Evolutionary conservation across 1,140 invertebrate genomes (phyloP).

Genomic region (Limonius californicus): DNA sequence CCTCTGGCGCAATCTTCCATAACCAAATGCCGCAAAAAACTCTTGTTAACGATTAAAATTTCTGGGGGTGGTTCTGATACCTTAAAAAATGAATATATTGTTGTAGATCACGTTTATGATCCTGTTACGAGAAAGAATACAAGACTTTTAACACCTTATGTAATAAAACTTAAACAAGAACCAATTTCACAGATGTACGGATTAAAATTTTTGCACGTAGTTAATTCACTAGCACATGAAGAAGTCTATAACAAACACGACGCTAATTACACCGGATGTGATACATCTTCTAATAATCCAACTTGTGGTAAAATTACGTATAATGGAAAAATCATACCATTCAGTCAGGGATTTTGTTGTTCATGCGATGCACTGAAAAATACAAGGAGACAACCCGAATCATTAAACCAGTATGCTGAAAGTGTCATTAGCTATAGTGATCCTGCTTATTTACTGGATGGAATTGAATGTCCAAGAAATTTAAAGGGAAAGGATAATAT

Average conservation of each 20-base stretch:
- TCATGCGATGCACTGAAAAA: constrained; percentile 46
- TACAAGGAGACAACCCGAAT: constrained; percentile 31
- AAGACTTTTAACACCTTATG: constrained; percentile 48
- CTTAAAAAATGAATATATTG: constrained; percentile 47
- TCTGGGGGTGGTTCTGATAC: constrained; percentile 37
- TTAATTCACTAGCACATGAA: constrained; percentile 49
- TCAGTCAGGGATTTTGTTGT: constrained; percentile 52
- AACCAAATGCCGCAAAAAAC: constrained; percentile 38
- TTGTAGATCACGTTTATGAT: constrained; percentile 50
- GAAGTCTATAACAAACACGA: constrained; percentile 48
- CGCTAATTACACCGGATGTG: constrained; percentile 46
- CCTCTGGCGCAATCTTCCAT: constrained; percentile 26
- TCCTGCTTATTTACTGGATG: constrained; percentile 27
- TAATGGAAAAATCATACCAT: constrained; percentile 42
- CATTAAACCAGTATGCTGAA: constrained; percentile 9
- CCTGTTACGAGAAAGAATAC: constrained; percentile 42
- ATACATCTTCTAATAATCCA: constrained; percentile 37
- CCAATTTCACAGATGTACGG: constrained; percentile 46
- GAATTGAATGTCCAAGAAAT: constrained; percentile 26
- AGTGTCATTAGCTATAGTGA: constrained; percentile 26
- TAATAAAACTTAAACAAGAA: constrained; percentile 49
- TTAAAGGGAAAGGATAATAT: not conserved
- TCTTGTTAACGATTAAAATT: constrained; percentile 40
- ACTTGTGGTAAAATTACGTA: constrained; percentile 47
- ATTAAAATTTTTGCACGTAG: constrained; percentile 45